phyloP scores from a whole-genome alignment of 37 sponge, comb jelly and placozoan genomes.

The Diacarnus erythraeanus region DNA sequence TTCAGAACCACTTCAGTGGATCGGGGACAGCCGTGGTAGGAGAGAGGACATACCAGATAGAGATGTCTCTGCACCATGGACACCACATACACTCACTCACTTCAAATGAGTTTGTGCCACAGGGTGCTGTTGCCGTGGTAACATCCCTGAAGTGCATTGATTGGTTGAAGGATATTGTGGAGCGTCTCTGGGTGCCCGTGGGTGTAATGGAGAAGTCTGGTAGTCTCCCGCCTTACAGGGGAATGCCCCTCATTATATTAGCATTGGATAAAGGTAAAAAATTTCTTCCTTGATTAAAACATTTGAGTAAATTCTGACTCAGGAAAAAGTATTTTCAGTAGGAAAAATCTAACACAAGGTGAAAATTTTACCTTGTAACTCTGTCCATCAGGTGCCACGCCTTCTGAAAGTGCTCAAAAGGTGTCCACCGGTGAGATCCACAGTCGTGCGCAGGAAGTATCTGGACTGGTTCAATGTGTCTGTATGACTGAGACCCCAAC shows the following conservation, averaged over 20 bases:
- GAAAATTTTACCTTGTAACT: background rate
- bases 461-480: conserved; percentile 31
- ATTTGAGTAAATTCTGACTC: no score
- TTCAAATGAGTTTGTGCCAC: conserved; percentile 29
- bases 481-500: conserved; percentile 19
- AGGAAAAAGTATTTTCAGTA: no score
- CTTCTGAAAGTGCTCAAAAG: no score
- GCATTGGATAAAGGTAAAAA: conserved; percentile 33
- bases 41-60: conserved; percentile 7
- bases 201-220: background rate
- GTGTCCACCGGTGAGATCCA: conserved; percentile 13
- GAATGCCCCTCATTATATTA: conserved; percentile 60
- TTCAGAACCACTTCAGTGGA: conserved; percentile 20
- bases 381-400: background rate
- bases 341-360: no score
- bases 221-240: conserved; percentile 50
- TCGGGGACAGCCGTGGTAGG: conserved; percentile 13
- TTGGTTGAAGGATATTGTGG: conserved; percentile 39
- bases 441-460: conserved; percentile 22
- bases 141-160: conserved; percentile 29
- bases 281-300: no score
- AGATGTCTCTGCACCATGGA: conserved; percentile 19
- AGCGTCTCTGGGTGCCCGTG: conserved; percentile 23
- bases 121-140: conserved; percentile 50
- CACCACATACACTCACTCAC: conserved; percentile 11